phyloP scores from a whole-genome alignment of 2,888 invertebrate genomes.

The Xylocampa areola region DNA sequence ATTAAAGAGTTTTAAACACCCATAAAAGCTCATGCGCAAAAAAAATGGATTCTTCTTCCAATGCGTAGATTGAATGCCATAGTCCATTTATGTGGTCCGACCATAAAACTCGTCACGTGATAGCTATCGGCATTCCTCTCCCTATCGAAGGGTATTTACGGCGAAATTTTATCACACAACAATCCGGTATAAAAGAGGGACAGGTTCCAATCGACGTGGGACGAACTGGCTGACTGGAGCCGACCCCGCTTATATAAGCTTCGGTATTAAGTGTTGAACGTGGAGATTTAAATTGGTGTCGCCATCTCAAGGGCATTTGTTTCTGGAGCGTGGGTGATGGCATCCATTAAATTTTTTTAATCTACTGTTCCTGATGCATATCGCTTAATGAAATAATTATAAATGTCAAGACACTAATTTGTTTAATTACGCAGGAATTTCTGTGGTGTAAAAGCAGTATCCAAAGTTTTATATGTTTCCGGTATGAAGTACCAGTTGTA shows the following conservation, averaged over 20 bases:
- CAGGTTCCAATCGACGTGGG: constrained; percentile 67
- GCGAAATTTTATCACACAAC: constrained; percentile 73
- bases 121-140: constrained; percentile 72
- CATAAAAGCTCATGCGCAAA: constrained; percentile 49
- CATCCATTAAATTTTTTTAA: constrained; percentile 22
- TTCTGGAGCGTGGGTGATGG: constrained; percentile 47
- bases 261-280: constrained; percentile 34
- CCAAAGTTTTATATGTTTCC: constrained; percentile 13
- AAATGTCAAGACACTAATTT: constrained; percentile 9
- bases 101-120: constrained; percentile 70
- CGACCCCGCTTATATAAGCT: constrained; percentile 28
- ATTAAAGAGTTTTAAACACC: constrained; percentile 52
- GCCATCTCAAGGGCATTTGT: constrained; percentile 44
- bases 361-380: background rate
- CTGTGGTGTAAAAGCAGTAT: constrained; percentile 5
- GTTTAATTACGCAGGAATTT: constrained; percentile 9
- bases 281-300: constrained; percentile 44
- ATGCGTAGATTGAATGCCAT: constrained; percentile 61
- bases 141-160: constrained; percentile 71
- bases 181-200: constrained; percentile 63
- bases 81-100: constrained; percentile 60
- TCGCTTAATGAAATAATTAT: background rate
- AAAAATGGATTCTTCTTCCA: constrained; percentile 46
- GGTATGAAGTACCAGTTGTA: constrained; percentile 9
- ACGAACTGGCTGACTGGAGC: constrained; percentile 55